Evolutionary conservation across 2,888 invertebrate genomes (phyloP).

Genomic region (Tethea ocularis): DNA sequence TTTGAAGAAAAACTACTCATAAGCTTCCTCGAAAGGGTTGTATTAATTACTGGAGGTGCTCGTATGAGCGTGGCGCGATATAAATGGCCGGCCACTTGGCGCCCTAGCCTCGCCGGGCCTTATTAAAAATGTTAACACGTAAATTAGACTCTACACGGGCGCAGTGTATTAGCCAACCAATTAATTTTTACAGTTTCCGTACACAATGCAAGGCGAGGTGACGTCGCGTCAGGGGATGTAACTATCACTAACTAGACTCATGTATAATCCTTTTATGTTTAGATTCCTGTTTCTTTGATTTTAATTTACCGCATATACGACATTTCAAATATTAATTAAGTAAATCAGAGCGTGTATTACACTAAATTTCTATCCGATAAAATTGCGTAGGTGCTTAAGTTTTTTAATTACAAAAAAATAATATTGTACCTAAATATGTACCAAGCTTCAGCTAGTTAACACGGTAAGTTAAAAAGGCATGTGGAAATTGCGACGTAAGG

Average conservation of each 20-base stretch:
- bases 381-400: constrained; percentile 53
- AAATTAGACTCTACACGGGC: constrained; percentile 75
- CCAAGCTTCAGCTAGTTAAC: constrained; percentile 55
- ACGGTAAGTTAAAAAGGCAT: constrained; percentile 77
- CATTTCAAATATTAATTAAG: constrained; percentile 56
- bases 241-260: constrained; percentile 38
- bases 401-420: constrained; percentile 65
- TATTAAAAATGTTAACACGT: constrained; percentile 83
- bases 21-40: constrained; percentile 80
- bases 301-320: constrained; percentile 35
- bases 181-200: constrained; percentile 74
- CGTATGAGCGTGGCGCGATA: constrained; percentile 66
- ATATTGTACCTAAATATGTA: constrained; percentile 66
- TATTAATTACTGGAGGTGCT: constrained; percentile 81
- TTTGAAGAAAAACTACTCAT: constrained; percentile 82
- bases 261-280: constrained; percentile 41
- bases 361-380: constrained; percentile 38
- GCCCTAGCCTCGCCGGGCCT: constrained; percentile 76
- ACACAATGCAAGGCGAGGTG: constrained; percentile 60
- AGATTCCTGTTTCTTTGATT: constrained; percentile 23
- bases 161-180: constrained; percentile 79
- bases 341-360: constrained; percentile 34
- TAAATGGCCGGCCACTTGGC: constrained; percentile 81
- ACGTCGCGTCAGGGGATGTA: constrained; percentile 53
- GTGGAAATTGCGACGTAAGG: constrained; percentile 80